Evolutionary conservation across 2,797 vertebrate genomes (phyloP).

Genomic region (Tapera naevia): DNA sequence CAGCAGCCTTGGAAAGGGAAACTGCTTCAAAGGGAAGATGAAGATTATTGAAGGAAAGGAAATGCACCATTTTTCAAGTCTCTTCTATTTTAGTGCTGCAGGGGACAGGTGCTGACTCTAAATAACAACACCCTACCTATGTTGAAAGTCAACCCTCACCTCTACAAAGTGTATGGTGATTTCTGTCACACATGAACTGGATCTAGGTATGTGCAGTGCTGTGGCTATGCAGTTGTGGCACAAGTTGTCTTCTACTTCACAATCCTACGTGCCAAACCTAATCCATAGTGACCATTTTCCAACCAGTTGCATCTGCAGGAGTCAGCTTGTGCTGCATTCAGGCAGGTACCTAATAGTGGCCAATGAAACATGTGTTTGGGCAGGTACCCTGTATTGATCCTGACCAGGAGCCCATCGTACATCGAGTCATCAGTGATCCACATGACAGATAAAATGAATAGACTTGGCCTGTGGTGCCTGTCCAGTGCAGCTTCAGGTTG

Average conservation of each 20-base stretch:
- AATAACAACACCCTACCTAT: background rate
- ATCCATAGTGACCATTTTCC: background rate
- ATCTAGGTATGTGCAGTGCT: background rate
- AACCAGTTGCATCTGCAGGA: background rate
- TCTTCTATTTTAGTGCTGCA: background rate
- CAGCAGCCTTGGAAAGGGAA: background rate
- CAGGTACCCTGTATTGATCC: rapidly evolving
- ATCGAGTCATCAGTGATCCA: background rate
- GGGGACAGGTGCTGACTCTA: background rate
- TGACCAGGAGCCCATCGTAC: background rate
- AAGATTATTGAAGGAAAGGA: background rate
- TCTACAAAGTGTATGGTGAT: background rate
- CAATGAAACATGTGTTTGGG: background rate
- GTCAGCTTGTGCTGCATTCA: background rate
- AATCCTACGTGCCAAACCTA: background rate
- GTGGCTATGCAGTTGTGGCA: background rate
- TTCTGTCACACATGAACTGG: background rate
- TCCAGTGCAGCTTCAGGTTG: background rate
- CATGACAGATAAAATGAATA: rapidly evolving
- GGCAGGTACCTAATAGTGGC: background rate
- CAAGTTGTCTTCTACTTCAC: background rate
- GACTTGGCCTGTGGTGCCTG: background rate
- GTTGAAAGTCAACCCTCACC: background rate
- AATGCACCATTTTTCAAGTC: background rate
- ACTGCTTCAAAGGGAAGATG: background rate